Base-by-base conservation (phyloP, 2,888 invertebrate species). In the Heliconius cydno region DNA sequence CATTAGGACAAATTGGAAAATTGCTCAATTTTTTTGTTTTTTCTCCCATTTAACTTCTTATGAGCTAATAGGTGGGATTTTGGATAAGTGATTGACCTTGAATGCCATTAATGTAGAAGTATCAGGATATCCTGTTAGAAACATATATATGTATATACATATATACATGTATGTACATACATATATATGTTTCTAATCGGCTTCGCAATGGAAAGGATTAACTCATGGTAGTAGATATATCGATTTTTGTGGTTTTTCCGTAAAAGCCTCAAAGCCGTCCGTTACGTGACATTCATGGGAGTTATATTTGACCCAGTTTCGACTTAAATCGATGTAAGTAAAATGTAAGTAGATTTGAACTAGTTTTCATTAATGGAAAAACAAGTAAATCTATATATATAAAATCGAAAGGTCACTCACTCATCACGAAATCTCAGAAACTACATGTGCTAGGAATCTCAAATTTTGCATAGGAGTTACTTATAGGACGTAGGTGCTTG, bases 291-390 rank as follows among this genome's bases (percentile, higher is more conserved):
- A 74, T 66, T 77, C 77, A 79, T 79, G 80, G 78, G 74, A 73
- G 66, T 66, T 79, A 79, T 77, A 80, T 81, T 80, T 83, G 83
- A 81, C 81, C 82, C 38, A 81, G 80, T 80, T 82, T 81, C 38
- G 30, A 75, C 22, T 73, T 79, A 76, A 41, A 65, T 52, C 52
- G 41, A 76, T 76, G 76, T 76, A 66, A 66, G 30, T 66, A 46
- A 41, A 68, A 41, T 13, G 41, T 68, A 25, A 68, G 41, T 68
- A 68, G 41, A 5, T 38, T 68, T 15, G 68, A n/a, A 68, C 38
- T 68, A 38, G 2, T 38, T 68, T 25, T 68, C n/a, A 68, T 13
- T 68, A 13, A 25, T 68, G 68, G 12, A 68, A 38, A 68, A 38
- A 3, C 34, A 34, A 28, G 28, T 28, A 28, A 28, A 28, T 28